phyloP scores from a whole-genome alignment of 2,888 invertebrate genomes.

The Hirudinaria manillensis region DNA sequence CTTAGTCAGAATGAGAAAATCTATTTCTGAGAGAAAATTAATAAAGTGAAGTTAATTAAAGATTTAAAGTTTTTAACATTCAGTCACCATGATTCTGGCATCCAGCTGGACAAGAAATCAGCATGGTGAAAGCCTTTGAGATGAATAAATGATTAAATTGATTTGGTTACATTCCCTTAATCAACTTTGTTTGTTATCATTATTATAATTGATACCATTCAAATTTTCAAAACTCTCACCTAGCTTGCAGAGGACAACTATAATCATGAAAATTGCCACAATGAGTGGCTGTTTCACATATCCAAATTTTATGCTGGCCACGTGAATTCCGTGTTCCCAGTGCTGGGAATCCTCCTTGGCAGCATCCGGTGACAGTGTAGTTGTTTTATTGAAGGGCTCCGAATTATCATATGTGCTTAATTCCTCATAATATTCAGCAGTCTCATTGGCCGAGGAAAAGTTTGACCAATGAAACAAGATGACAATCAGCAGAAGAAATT shows the following conservation, averaged over 20 bases:
- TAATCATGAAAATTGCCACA: slow-evolving; percentile 56
- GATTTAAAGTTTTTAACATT: neutral
- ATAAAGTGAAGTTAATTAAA: neutral
- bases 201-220: neutral
- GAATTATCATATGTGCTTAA: neutral
- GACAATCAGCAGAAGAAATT: too few species aligned
- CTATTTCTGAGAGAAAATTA: too few species aligned
- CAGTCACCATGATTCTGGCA: slow-evolving; percentile 51
- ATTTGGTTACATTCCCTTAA: neutral
- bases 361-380: neutral
- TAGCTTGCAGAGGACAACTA: slow-evolving; percentile 58
- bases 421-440: neutral
- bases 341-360: slow-evolving; percentile 6
- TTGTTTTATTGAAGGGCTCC: neutral
- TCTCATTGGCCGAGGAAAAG: too few species aligned
- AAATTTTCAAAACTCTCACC: slow-evolving; percentile 48
- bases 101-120: slow-evolving; percentile 46
- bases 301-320: slow-evolving; percentile 51
- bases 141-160: slow-evolving; percentile 5
- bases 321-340: slow-evolving; percentile 42
- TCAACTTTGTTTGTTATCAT: neutral
- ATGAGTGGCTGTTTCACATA: slow-evolving; percentile 56
- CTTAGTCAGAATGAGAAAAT: too few species aligned
- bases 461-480: too few species aligned
- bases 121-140: slow-evolving; percentile 54